Base-by-base conservation (phyloP, 2,113 vertebrate species). In the Amphilophus citrinellus region DNA sequence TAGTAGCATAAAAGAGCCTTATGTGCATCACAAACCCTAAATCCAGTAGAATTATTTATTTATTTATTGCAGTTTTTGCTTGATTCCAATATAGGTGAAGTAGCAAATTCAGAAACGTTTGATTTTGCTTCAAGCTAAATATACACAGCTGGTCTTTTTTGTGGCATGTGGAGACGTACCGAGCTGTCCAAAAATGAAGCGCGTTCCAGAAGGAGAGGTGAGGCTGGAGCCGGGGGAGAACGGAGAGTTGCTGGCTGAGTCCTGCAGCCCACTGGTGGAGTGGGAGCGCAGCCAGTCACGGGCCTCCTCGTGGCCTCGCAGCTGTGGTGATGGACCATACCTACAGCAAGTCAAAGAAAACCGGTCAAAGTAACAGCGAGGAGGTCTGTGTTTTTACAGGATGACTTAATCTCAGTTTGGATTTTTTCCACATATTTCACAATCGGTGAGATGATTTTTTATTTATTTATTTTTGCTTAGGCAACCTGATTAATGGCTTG, bases 231-330 rank as follows among this genome's bases (percentile, higher is more conserved):
- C 96, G 2, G 98, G 98, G 8, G 98, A 99, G 90, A 99, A 99
- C 0, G 98, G 98, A 1, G 98, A 99, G 92, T 96, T 98, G 87
- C 95, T 95, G 82, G 95, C 95, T 0, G 97, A 97, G 53, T 99
- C 98, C 96, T 99, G 98, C 58, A 99, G 95, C 10, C 98, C 98
- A 10, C 98, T 97, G 7, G 97, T 97, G 42, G 98, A 99, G 88
- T 99, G 97, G 32, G 97, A 99, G 76, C 98, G 96, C 10, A 99
- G 96, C 98, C 98, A 99, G 91, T 99, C 98, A 84, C 98, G 98
- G 3, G 97, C 95, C 30, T 99, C 98, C 53, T 99, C 98, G 7
- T 98, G 98, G 10, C 95, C 91, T n/a, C 97, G 97, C 71, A 99
- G 96, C 85, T 99, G 98, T 18, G 97, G 95, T 27, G 98, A 96